Evolutionary conservation across 2,888 invertebrate genomes (phyloP).

Genomic region (Aporophyla lueneburgensis): DNA sequence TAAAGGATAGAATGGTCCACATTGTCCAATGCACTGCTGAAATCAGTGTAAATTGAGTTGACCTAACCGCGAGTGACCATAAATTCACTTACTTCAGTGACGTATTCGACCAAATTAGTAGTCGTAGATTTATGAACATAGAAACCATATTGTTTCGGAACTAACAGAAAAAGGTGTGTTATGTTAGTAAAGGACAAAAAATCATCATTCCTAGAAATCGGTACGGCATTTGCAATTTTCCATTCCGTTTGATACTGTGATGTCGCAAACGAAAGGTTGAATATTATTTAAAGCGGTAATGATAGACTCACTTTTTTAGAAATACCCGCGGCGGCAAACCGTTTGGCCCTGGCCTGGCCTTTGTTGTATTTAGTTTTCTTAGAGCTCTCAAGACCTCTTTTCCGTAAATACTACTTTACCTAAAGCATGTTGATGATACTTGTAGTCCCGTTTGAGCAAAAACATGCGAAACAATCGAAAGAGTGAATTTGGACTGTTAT

Average conservation of each 20-base stretch:
- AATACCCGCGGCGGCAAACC: neutral
- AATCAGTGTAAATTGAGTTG: slow-evolving; percentile 6
- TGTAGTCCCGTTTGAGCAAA: neutral
- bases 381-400: neutral
- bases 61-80: neutral
- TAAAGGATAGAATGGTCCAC: slow-evolving; percentile 7
- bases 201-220: slow-evolving; percentile 8
- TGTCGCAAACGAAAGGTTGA: slow-evolving; percentile 7
- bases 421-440: neutral
- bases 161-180: neutral
- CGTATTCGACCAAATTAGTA: slow-evolving; percentile 1
- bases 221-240: slow-evolving; percentile 1
- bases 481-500: too few species aligned
- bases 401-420: neutral
- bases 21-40: slow-evolving; percentile 12
- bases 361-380: neutral
- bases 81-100: neutral
- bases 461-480: neutral
- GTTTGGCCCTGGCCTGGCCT: neutral
- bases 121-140: neutral
- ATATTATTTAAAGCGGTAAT: slow-evolving; percentile 2
- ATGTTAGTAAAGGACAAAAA: neutral
- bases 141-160: slow-evolving; percentile 2
- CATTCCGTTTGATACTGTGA: neutral
- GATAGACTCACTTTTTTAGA: slow-evolving; percentile 1